These are phyloP conservation scores for Candoia aspera DNA, from an alignment of 2,113 vertebrate species.

Conservation along the genomic window DNA sequence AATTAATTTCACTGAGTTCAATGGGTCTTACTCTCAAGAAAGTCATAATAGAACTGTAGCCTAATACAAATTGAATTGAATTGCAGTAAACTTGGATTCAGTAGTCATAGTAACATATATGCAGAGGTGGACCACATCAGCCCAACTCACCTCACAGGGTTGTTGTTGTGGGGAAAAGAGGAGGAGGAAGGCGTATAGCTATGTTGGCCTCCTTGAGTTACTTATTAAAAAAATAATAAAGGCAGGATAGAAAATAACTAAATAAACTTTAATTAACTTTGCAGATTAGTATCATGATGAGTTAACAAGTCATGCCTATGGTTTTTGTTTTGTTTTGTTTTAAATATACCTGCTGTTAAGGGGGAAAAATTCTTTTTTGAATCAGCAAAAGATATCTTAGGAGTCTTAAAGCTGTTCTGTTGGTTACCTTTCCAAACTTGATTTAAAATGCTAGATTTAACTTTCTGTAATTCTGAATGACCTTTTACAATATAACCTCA, in stretches of 20 bases:
- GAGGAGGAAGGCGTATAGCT: no score
- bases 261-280: conserved; percentile 75
- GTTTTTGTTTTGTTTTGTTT: not conserved
- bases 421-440: not conserved
- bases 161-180: no score
- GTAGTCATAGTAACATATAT: conserved; percentile 57
- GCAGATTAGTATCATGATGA: conserved; percentile 61
- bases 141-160: no score
- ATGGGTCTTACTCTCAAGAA: not conserved
- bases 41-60: not conserved
- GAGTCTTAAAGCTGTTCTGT: not conserved
- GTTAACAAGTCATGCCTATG: conserved; percentile 2
- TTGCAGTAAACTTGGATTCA: conserved; percentile 72
- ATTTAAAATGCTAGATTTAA: not conserved
- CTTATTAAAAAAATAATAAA: no score
- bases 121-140: conserved; percentile 70
- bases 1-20: not conserved
- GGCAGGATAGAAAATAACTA: no score
- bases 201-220: no score
- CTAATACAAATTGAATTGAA: conserved; percentile 75
- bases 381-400: not conserved
- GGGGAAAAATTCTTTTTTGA: not conserved
- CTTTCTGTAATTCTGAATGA: not conserved
- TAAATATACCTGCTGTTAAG: not conserved
- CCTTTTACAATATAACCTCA: not conserved